Conservation (phyloP, 2,797 vertebrate genomes). For the Streptopelia turtur region DNA sequence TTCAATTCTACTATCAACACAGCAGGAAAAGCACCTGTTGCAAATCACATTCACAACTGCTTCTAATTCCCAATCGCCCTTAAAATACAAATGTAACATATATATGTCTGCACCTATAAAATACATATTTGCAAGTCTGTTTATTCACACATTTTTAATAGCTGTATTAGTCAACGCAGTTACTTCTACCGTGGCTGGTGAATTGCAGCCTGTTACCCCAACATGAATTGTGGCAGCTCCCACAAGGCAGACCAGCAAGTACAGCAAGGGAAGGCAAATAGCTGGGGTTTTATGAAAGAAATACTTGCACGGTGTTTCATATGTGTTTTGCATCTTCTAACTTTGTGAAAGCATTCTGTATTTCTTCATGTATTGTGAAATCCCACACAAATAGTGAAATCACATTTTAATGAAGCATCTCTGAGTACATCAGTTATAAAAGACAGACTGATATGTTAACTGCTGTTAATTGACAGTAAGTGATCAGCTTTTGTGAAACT, state of each 20-base stretch:
- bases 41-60: not conserved
- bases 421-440: not conserved
- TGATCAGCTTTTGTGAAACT: not conserved
- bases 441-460: not conserved
- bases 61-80: slow-evolving; percentile 20
- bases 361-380: not conserved
- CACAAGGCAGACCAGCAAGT: not conserved
- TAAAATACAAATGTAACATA: not conserved
- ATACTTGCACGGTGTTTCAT: slow-evolving; percentile 21
- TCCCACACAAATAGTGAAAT: slow-evolving; percentile 14
- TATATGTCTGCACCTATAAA: not conserved
- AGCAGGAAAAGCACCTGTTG: slow-evolving; percentile 35
- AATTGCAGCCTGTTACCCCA: not conserved
- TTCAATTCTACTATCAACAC: not conserved
- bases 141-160: not conserved
- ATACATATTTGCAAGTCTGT: not conserved
- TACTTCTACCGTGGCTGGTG: not conserved
- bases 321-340: not conserved
- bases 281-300: not conserved
- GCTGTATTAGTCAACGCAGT: not conserved
- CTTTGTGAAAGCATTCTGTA: not conserved
- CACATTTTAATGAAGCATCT: not conserved
- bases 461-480: slow-evolving; percentile 5
- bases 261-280: not conserved
- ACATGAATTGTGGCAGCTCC: not conserved